Evolutionary conservation across 1,140 invertebrate species (phyloP), one percentile per base, ranked within the genome.

Genomic region (Conus betulinus): DNA sequence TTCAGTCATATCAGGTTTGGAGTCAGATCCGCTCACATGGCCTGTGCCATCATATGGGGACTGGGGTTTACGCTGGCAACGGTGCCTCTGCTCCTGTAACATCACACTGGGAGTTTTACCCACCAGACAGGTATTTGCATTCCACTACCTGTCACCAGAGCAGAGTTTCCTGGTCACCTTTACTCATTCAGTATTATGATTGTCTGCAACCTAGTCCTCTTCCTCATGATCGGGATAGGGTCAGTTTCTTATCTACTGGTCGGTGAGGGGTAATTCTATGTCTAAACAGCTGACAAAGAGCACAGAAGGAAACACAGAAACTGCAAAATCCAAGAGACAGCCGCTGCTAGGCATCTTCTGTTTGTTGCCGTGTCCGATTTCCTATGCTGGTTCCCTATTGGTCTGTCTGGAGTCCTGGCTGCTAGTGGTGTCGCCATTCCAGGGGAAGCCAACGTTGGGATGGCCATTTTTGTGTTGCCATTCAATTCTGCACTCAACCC

Each of bases 221-320:
- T 78, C n/a, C 23, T 78, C 10, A 11, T 78, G 11, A 78, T 78
- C 4, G 74, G 23, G 10, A 23, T 39, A n/a, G 74, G 74, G n/a
- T 23, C 74, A 78, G 74, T n/a, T 78, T 23, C 74, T 78, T 11
- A 78, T 78, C n/a, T 78, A 20, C 74, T 78, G 74, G 52, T 83
- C 39, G 13, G 51, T 83, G 8, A 39, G 20, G 23, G 51, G 11
- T 13, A 55, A 83, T 13, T 3, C 11, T 15, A 83, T 55, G 52
- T 0, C 39, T 51, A 20, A 63, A 63, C 60, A 63, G 11, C 17
- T 20, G 17, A 20, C 60, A 63, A 63, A 63, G 60, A 63, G 10
- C 11, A 63, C 10, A 20, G 17, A 63, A 20, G 17, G 11, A 13
- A 20, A 2, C 17, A 20, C 10, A 20, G 11, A 11, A 63, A 63